Percentiles rank a stretch among this genome's conserved stretches.
Evolutionary conservation across 2,113 vertebrate genomes (phyloP).

Genomic region (Tupaia chinensis): DNA sequence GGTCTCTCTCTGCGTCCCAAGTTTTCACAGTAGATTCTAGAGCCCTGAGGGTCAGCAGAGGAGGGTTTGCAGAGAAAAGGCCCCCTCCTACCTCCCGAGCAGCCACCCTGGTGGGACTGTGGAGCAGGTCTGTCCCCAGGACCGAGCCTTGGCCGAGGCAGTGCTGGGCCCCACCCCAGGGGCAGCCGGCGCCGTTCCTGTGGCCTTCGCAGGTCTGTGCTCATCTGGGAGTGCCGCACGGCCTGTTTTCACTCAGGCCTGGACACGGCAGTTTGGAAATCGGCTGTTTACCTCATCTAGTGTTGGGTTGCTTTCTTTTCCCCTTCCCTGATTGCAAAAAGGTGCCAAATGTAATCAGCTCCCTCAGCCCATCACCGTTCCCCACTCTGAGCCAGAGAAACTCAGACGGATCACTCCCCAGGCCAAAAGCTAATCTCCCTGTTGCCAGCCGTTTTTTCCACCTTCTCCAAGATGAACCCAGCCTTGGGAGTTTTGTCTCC

Average conservation of each 20-base stretch:
- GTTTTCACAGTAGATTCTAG: not conserved
- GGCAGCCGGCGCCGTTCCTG: constrained; percentile 59
- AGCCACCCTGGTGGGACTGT: not conserved
- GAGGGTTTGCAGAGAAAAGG: not conserved
- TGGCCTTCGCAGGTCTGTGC: constrained; percentile 71
- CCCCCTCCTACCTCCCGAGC: not conserved
- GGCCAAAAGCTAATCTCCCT: not conserved
- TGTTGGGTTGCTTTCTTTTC: constrained; percentile 34
- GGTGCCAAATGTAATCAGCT: constrained; percentile 55
- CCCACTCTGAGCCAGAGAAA: not conserved
- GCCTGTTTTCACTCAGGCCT: constrained; percentile 71
- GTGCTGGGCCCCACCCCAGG: not conserved
- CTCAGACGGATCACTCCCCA: not conserved
- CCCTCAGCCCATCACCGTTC: not conserved
- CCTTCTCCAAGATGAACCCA: not conserved
- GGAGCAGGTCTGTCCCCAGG: not conserved
- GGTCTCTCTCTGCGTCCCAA: not conserved
- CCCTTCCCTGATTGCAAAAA: constrained; percentile 49
- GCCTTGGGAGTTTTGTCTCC: not conserved
- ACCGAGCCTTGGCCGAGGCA: constrained; percentile 32
- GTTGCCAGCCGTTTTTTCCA: not conserved
- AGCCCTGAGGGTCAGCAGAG: not conserved
- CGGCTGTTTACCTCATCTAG: constrained; percentile 37
- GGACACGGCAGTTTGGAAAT: constrained; percentile 22
- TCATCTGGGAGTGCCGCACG: constrained; percentile 46